Evolutionary conservation across 2,113 vertebrate species (phyloP).

Genomic region (Rallus limicola): DNA sequence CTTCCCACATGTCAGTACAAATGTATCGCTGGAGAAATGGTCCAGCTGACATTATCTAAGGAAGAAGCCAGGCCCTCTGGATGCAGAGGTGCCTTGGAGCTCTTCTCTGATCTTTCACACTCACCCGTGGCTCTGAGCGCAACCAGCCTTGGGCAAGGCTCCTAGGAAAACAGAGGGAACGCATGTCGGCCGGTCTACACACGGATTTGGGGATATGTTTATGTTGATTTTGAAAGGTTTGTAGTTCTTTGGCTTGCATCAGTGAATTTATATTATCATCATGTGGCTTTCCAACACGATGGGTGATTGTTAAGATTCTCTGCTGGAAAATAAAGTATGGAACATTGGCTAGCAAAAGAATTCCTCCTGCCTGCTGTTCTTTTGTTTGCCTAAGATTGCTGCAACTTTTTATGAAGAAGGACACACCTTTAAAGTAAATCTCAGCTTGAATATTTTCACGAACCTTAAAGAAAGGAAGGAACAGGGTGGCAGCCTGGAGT

Average conservation of each 20-base stretch:
- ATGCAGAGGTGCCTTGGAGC: neutral
- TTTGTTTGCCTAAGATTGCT: slow-evolving; percentile 61
- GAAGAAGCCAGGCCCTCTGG: neutral
- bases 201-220: slow-evolving; percentile 14
- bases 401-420: slow-evolving; percentile 43
- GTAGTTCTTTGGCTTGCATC: slow-evolving; percentile 54
- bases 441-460: slow-evolving; percentile 48
- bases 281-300: slow-evolving; percentile 58
- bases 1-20: rapidly evolving
- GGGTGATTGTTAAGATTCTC: slow-evolving; percentile 70
- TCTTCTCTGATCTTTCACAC: slow-evolving; percentile 49
- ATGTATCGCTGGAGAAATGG: rapidly evolving
- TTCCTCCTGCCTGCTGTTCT: slow-evolving; percentile 67
- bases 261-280: slow-evolving; percentile 67
- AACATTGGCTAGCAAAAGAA: slow-evolving; percentile 63
- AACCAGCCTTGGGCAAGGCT: slow-evolving; percentile 51
- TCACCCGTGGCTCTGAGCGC: slow-evolving; percentile 39
- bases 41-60: neutral
- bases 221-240: slow-evolving; percentile 63
- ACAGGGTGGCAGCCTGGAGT: neutral
- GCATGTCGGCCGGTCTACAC: neutral
- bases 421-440: slow-evolving; percentile 68
- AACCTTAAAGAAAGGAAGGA: slow-evolving; percentile 15
- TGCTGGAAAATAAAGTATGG: slow-evolving; percentile 64
- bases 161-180: slow-evolving; percentile 37